Evolutionary conservation across 2,113 vertebrate genomes (phyloP), one percentile per base, ranked within the genome.

Genomic region (Nesospiza acunhae): DNA sequence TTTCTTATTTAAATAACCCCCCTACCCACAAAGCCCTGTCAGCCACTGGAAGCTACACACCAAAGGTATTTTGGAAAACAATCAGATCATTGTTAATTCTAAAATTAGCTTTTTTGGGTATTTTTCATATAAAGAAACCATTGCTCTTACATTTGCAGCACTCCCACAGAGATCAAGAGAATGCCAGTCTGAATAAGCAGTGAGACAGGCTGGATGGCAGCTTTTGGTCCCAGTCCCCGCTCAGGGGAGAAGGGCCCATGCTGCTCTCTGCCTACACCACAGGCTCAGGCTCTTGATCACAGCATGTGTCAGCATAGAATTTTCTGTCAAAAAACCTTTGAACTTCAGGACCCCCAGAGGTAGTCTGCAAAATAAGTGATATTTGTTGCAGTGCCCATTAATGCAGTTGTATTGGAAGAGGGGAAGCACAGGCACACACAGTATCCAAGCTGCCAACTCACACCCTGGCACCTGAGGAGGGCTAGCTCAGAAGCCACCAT

Each of bases 11-110:
- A 84, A 95, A 68, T 41, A 68, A 22, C 15, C 13, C 24, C 26
- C 27, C 37, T 11, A 27, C 26, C 26, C 59, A 39, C 26, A 23
- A 84, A 64, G 15, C 47, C 86, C 70, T 56, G 12, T 49, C 83
- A 92, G 41, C 56, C 44, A 44, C 2, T 19, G 33, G 37, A 84
- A 92, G 44, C 56, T 56, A 78, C 23, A n/a, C 41, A 83, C 63
- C 23, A 60, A 76, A 85, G 72, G 55, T 83, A 74, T 83, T 94
- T 74, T 39, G 18, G 64, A 96, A 95, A 93, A 92, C 60, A 90
- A 84, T 13, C 35, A 35, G 55, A 83, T 47, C 52, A 35, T 30
- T 56, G 5, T 74, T 90, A 63, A 67, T 84, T 86, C 87, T 85
- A 63, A 75, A 87, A 69, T 78, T 59, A 68, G 31, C 27, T 53